A percentile compares a stretch with the other conserved stretches of the same genome.
phyloP scores from a whole-genome alignment of 2,113 vertebrate genomes.

The Pelmatolapia mariae region DNA sequence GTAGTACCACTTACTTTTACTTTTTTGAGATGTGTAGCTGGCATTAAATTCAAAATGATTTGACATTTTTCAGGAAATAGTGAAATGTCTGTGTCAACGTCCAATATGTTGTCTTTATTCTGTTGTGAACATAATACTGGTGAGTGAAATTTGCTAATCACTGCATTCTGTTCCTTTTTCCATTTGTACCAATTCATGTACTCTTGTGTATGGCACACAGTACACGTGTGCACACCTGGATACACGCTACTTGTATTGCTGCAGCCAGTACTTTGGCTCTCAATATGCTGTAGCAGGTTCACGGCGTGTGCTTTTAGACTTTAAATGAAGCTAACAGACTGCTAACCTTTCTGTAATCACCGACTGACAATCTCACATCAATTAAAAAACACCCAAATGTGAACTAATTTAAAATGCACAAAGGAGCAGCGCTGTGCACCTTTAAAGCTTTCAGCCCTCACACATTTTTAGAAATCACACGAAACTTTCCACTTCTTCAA shows the following conservation, averaged over 20 bases:
- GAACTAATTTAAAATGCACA: background rate
- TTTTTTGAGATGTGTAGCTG: background rate
- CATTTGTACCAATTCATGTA: background rate
- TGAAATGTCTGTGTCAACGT: background rate
- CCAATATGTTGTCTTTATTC: background rate
- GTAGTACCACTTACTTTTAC: background rate
- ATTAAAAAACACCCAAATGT: background rate
- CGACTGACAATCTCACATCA: background rate
- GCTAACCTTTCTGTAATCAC: background rate
- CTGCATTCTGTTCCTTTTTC: background rate
- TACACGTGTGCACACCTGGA: background rate
- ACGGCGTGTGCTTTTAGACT: background rate
- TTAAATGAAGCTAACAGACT: background rate
- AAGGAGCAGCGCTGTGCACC: background rate
- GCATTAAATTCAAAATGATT: background rate
- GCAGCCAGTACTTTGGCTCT: background rate
- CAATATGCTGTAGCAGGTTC: background rate
- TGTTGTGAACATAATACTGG: background rate
- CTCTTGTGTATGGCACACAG: background rate
- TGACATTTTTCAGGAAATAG: background rate
- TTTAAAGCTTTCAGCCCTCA: background rate
- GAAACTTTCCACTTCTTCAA: background rate
- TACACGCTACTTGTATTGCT: background rate
- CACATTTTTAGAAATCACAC: background rate
- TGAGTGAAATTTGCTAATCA: background rate